A percentile compares a stretch with the other conserved stretches of the same genome.
These are phyloP conservation scores for Promerops cafer DNA, from an alignment of 2,113 vertebrate species.

Conservation along the genomic window DNA sequence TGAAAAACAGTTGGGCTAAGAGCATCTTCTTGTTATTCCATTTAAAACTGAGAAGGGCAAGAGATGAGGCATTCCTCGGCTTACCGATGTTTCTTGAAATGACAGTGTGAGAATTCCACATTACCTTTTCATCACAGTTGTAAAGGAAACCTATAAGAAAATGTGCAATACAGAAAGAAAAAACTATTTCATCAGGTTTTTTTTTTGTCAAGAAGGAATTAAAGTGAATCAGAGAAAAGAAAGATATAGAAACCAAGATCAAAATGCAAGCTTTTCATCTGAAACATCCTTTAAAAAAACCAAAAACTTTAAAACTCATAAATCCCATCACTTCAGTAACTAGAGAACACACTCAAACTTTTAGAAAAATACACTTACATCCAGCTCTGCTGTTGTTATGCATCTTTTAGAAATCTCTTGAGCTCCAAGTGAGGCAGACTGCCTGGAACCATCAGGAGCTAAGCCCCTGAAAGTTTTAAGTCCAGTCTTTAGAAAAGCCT, in stretches of 20 bases:
- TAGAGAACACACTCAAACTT: not conserved
- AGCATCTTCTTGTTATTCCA: not conserved
- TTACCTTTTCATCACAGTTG: constrained; percentile 65
- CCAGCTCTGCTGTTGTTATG: not conserved
- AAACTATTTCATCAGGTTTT: not conserved
- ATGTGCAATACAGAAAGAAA: not conserved
- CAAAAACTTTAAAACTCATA: not conserved
- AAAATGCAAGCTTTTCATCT: not conserved
- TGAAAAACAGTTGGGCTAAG: not conserved
- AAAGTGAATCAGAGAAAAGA: not conserved
- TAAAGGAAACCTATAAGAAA: constrained; percentile 56
- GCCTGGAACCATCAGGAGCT: not conserved
- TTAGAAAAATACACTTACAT: not conserved
- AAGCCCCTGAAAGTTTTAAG: not conserved
- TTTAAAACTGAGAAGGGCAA: not conserved
- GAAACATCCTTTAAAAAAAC: not conserved
- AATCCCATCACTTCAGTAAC: not conserved
- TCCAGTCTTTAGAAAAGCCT: not conserved
- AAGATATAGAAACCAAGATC: not conserved
- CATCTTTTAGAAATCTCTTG: not conserved
- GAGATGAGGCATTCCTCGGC: not conserved
- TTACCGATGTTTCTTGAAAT: not conserved
- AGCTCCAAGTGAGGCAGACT: not conserved
- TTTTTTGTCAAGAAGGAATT: not conserved
- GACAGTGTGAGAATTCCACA: not conserved